Evolutionary conservation across 1,140 invertebrate genomes (phyloP).

Genomic region (Brachionus asplanchnoidis): DNA sequence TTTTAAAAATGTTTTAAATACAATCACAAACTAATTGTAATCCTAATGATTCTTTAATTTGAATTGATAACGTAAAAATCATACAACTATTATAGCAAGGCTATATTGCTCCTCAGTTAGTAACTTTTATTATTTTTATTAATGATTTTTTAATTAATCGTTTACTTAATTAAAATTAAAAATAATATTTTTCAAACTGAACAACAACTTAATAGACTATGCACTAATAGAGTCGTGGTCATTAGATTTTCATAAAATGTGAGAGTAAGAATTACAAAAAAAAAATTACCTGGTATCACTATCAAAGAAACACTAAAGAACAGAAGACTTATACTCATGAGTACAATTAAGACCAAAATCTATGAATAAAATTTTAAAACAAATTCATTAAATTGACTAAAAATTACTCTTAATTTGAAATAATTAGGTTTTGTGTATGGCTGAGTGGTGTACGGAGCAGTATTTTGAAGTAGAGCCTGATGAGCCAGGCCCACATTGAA

Average conservation of each 20-base stretch:
- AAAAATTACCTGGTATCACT: slow-evolving; percentile 68
- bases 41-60: too few species aligned
- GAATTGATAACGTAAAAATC: too few species aligned
- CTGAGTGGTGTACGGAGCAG: slow-evolving; percentile 60
- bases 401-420: slow-evolving; percentile 69
- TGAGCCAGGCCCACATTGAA: slow-evolving; percentile 58
- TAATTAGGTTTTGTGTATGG: slow-evolving; percentile 77
- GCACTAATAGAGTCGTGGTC: too few species aligned
- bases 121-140: too few species aligned
- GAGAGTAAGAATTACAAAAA: not conserved
- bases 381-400: not conserved
- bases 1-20: too few species aligned
- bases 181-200: too few species aligned
- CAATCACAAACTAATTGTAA: too few species aligned
- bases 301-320: slow-evolving; percentile 73
- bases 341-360: slow-evolving; percentile 67
- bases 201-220: too few species aligned
- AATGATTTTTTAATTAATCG: too few species aligned
- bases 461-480: slow-evolving; percentile 59
- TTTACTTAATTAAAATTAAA: too few species aligned
- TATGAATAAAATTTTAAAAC: slow-evolving; percentile 46
- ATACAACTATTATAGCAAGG: too few species aligned
- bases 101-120: too few species aligned
- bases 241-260: not conserved
- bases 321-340: slow-evolving; percentile 78